Conservation (phyloP, 1,140 invertebrate genomes). For the Cydia fagiglandana region DNA sequence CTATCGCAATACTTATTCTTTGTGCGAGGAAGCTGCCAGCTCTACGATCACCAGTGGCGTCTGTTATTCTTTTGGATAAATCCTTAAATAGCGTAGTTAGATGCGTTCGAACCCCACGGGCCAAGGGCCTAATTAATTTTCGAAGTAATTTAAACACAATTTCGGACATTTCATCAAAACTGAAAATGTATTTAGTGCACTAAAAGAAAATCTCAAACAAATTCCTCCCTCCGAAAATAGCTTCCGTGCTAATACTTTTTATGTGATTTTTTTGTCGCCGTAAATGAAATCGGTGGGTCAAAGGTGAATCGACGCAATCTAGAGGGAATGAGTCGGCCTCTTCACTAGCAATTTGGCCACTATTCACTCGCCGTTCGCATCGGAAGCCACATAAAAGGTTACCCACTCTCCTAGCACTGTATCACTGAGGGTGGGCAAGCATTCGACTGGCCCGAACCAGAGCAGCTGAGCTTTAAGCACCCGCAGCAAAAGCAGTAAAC, state of each 20-base stretch:
- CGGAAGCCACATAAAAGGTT: slow-evolving; percentile 60
- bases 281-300: slow-evolving; percentile 25
- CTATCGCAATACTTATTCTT: too few species aligned
- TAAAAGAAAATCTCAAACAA: neutral
- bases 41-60: too few species aligned
- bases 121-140: too few species aligned
- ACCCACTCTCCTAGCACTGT: slow-evolving; percentile 40
- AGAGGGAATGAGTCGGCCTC: slow-evolving; percentile 54
- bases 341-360: slow-evolving; percentile 63
- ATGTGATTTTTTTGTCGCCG: slow-evolving; percentile 27
- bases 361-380: slow-evolving; percentile 55
- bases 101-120: too few species aligned
- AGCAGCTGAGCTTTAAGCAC: neutral
- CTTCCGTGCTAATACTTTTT: slow-evolving; percentile 22
- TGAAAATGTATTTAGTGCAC: neutral
- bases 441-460: neutral
- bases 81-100: too few species aligned
- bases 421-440: neutral
- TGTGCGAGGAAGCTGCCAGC: too few species aligned
- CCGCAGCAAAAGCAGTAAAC: neutral
- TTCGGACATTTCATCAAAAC: neutral
- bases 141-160: too few species aligned
- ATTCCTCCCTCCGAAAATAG: neutral
- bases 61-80: too few species aligned
- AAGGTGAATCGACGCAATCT: slow-evolving; percentile 51